Base-by-base conservation (phyloP, 2,888 invertebrate species). In the Norana najaformis region DNA sequence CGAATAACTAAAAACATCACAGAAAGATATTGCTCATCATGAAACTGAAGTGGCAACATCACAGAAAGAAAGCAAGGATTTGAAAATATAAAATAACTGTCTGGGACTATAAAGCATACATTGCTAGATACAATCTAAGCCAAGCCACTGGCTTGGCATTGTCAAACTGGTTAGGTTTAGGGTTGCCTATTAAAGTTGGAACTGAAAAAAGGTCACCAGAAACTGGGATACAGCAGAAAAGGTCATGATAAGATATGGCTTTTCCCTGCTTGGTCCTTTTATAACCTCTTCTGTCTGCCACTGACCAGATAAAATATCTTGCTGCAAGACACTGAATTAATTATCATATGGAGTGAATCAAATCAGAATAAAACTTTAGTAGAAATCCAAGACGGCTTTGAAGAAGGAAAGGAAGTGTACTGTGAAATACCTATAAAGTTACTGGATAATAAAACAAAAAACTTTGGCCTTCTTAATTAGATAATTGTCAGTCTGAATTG, bases 1-100 rank as follows among this genome's bases (percentile, higher is more conserved):
- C 90, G 83, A n/a, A 85, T 89, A 37, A 90, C 90, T 90, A 47
- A 23, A 89, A 89, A 20, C 5, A 16, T n/a, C n/a, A 69, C 14
- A 53, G 53, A 30, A 69, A 69, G 69, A 69, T n/a, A 69, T n/a
- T 69, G n/a, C 8, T 69, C n/a, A 11, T 69, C 16, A n/a, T 69
- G 30, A n/a, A 69, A 69, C 6, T 69, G 30, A 47, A 47, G 20
- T 23, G 47, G 47, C 23, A 47, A 23, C 23, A 47, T 23, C 20
- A 47, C 47, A 47, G 47, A 47, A 47, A 47, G n/a, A n/a, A n/a
- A 47, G 23, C 47, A 47, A 3, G 47, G 20, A 23, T 20, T 23
- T 47, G 47, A 1, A 47, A 47, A 47, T 18, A 11, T 5, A 47
- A 47, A 47, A 47, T 23, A 23, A 47, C 20, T n/a, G n/a, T 5